A percentile compares a stretch with the other conserved stretches of the same genome.
phyloP scores from a whole-genome alignment of 2,113 vertebrate genomes.

The Bos indicus region DNA sequence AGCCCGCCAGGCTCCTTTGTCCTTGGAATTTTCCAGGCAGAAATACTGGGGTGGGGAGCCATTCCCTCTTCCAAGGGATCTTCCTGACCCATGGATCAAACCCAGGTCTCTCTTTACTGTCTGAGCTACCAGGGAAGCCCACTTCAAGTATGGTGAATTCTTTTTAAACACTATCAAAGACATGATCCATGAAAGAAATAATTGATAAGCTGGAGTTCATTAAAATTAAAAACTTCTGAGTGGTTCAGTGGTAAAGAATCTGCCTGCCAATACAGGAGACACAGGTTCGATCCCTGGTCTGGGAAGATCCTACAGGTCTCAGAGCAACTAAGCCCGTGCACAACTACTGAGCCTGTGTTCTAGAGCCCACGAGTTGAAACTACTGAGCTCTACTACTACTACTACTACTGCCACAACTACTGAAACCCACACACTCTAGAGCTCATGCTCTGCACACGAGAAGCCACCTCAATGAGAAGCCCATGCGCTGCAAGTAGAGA shows the following conservation, averaged over 20 bases:
- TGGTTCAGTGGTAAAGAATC: not conserved
- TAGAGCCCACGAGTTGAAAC: not conserved
- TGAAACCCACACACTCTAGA: not conserved
- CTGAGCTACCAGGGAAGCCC: not conserved
- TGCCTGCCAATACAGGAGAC: not conserved
- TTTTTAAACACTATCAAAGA: not conserved
- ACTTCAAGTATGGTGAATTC: not conserved
- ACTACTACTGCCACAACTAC: not conserved
- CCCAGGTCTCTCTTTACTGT: not conserved
- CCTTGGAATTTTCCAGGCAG: not conserved
- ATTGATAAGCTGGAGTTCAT: not conserved
- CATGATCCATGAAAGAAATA: not conserved
- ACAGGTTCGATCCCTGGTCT: not conserved
- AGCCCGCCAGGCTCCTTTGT: not conserved
- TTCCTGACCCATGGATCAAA: not conserved
- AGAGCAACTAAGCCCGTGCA: not conserved
- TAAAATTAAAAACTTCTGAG: not conserved
- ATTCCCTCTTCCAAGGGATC: not conserved
- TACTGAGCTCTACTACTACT: not conserved
- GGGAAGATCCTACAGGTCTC: not conserved
- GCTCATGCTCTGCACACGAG: not conserved
- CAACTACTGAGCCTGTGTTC: not conserved
- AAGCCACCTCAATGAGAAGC: not conserved
- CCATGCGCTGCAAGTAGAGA: not conserved
- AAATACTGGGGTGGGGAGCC: not conserved